phyloP scores from a whole-genome alignment of 2,797 vertebrate species.

The Ispidina lecontei region DNA sequence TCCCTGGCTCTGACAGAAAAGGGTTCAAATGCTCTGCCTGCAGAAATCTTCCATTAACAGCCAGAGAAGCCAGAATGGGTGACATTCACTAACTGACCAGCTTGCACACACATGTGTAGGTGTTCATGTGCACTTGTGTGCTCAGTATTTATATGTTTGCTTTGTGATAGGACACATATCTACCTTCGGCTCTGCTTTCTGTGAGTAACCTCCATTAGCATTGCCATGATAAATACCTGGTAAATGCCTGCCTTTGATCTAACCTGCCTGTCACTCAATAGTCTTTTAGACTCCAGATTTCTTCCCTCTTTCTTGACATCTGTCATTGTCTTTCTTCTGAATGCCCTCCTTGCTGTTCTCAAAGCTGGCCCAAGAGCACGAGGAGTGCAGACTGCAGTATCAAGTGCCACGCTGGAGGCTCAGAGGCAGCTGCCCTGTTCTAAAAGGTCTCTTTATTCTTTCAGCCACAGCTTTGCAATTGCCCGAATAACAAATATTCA shows the following conservation, averaged over 20 bases:
- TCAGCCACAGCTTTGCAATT: constrained; percentile 67
- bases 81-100: background rate
- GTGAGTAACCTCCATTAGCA: constrained; percentile 78
- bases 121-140: background rate
- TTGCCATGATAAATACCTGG: constrained; percentile 79
- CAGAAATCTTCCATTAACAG: background rate
- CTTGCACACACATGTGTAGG: background rate
- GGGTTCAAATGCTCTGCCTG: background rate
- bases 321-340: constrained; percentile 79
- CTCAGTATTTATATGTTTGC: background rate
- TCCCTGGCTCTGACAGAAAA: constrained; percentile 14
- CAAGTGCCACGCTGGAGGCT: constrained; percentile 80
- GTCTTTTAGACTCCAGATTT: constrained; percentile 78
- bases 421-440: constrained; percentile 74
- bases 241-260: constrained; percentile 82
- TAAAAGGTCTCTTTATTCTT: constrained; percentile 83
- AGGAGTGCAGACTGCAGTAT: constrained; percentile 77
- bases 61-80: background rate
- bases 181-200: constrained; percentile 52
- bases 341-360: constrained; percentile 76
- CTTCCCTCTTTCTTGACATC: constrained; percentile 77
- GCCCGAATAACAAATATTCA: constrained; percentile 70
- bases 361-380: constrained; percentile 70
- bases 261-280: constrained; percentile 76
- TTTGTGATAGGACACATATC: background rate